Evolutionary conservation across 2,797 vertebrate genomes (phyloP).

Genomic region (Bovichtus diacanthus): DNA sequence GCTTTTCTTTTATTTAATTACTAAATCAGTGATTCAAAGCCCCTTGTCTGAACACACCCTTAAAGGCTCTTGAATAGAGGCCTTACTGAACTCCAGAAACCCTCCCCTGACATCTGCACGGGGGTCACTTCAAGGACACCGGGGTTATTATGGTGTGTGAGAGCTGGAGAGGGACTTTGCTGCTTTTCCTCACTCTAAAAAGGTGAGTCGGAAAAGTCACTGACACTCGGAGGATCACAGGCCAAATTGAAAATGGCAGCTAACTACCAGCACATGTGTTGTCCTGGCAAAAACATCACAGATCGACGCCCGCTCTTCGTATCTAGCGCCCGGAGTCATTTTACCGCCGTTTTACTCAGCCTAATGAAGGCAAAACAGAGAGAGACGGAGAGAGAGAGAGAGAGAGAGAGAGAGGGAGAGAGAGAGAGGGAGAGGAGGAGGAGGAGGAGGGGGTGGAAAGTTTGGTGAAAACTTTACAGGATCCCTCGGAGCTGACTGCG

Average conservation of each 20-base stretch:
- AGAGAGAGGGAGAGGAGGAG: slow-evolving; percentile 9
- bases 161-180: slow-evolving; percentile 39
- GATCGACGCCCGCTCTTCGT: slow-evolving; percentile 51
- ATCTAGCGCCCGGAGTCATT: slow-evolving; percentile 41
- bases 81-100: slow-evolving; percentile 50
- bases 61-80: slow-evolving; percentile 40
- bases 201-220: slow-evolving; percentile 67
- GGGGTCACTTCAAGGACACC: slow-evolving; percentile 76
- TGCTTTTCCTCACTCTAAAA: slow-evolving; percentile 70
- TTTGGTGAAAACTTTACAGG: slow-evolving; percentile 35
- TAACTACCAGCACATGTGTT: slow-evolving; percentile 75
- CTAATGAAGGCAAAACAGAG: slow-evolving; percentile 36
- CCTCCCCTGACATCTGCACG: slow-evolving; percentile 65
- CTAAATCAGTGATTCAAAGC: slow-evolving; percentile 61
- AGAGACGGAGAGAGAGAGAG: slow-evolving; percentile 16
- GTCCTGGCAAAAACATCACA: slow-evolving; percentile 63
- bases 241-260: slow-evolving; percentile 58
- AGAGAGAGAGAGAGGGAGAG: slow-evolving; percentile 19
- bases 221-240: slow-evolving; percentile 58
- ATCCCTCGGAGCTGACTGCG: slow-evolving; percentile 4
- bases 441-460: slow-evolving; percentile 11
- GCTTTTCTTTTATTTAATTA: slow-evolving; percentile 62
- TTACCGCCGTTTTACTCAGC: slow-evolving; percentile 45
- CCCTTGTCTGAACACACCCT: slow-evolving; percentile 39
- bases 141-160: slow-evolving; percentile 58